Evolutionary conservation across 2,113 vertebrate species (phyloP), one percentile per base, ranked within the genome.

Genomic region (Megaleporinus macrocephalus): DNA sequence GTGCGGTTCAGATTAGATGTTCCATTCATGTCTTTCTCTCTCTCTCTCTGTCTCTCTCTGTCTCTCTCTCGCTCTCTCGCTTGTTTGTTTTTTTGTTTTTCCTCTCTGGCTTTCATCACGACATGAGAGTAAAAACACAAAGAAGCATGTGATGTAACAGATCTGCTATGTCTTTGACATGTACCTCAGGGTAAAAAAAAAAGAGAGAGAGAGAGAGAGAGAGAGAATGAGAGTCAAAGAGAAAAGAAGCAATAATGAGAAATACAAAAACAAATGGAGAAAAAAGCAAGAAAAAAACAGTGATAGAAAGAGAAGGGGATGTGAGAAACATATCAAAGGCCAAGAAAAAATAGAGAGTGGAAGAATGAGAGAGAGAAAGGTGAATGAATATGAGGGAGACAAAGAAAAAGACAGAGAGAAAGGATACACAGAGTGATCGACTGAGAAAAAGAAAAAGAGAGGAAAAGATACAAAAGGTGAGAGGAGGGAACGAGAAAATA

Each of bases 141-240:
- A 9, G 24, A 61, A 26, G 53, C n/a, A 20, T 73, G 33, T 82
- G 85, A 86, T 68, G 86, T 84, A 82, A 80, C 65, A 51, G 1
- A 57, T 13, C 3, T 76, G 76, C 73, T 80, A 80, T 84, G 82
- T 70, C 53, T 84, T 59, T 33, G 77, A 74, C 44, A 62, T 69
- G 41, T 36, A 66, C 85, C 65, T 79, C 66, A 80, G 85, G 82
- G 14, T 30, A 70, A 61, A 36, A 75, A 36, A 81, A 15, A 49
- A 16, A 30, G 55, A 57, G 55, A 57, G 20, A 57, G 55, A 57
- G 55, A 57, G 55, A 57, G 55, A 57, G 55, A 57, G 55, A 57
- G 55, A 57, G 57, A 44, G 44, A 59, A 41, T 12, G 10, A 57
- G 71, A 29, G 53, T 11, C 4, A 76, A 30, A 27, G 30, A 22